Percentiles rank a stretch among this genome's conserved stretches.
These are phyloP conservation scores for Scolanthus callimorphus DNA, from an alignment of 92 coral and sea anemone genomes.

Conservation along the genomic window DNA sequence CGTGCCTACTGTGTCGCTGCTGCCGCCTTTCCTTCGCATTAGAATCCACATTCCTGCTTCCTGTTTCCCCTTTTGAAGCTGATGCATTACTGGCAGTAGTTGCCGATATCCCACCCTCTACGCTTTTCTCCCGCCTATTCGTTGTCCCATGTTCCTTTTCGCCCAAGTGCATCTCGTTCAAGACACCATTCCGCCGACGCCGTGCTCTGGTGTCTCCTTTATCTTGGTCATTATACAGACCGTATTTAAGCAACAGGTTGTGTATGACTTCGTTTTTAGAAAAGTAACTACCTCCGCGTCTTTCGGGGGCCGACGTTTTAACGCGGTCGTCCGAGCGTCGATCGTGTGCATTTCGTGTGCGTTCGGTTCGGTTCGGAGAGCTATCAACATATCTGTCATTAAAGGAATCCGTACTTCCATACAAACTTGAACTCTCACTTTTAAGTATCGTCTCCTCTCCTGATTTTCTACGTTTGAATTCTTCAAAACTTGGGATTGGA, in stretches of 20 bases:
- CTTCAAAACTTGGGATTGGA: conserved; percentile 88
- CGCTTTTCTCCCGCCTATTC: too few relatives aligned
- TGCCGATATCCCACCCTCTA: too few relatives aligned
- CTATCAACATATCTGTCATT: not conserved
- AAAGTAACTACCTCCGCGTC: conserved; percentile 35
- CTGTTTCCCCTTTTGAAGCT: too few relatives aligned
- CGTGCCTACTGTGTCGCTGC: too few relatives aligned
- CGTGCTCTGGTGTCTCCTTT: not conserved
- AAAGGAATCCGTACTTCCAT: not conserved
- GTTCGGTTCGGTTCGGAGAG: not conserved
- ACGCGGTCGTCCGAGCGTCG: not conserved
- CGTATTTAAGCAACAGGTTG: conserved; percentile 86
- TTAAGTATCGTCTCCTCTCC: conserved; percentile 1
- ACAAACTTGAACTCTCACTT: not conserved
- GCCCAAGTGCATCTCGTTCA: too few relatives aligned
- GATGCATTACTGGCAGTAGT: too few relatives aligned
- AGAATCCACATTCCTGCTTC: too few relatives aligned
- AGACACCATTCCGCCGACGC: too few relatives aligned
- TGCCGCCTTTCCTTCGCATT: too few relatives aligned
- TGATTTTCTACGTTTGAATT: conserved; percentile 59
- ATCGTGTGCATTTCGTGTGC: not conserved
- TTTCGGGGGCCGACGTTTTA: not conserved
- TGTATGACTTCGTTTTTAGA: conserved; percentile 84
- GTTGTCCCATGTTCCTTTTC: too few relatives aligned
- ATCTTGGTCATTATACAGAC: conserved; percentile 46